These are phyloP conservation scores for Gymnodraco acuticeps DNA, from an alignment of 2,797 vertebrate genomes.

Conservation along the genomic window DNA sequence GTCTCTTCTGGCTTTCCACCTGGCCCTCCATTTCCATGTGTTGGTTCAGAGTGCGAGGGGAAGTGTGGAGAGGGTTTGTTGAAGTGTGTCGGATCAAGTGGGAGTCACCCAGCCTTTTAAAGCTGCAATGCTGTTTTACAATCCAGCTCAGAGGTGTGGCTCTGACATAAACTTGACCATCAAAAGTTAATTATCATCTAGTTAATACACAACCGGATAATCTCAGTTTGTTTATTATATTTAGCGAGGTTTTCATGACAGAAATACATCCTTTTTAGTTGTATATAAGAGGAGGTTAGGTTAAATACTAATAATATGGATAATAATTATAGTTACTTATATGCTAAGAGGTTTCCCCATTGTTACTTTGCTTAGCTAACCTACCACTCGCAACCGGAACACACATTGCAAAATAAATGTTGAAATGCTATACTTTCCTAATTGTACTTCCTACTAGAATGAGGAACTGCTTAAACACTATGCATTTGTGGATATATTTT, in stretches of 20 bases:
- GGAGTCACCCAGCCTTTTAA: slow-evolving; percentile 68
- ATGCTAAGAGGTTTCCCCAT: background rate
- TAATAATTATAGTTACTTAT: too few species aligned
- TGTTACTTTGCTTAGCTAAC: background rate
- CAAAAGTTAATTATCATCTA: slow-evolving; percentile 3
- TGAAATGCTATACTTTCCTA: too few species aligned
- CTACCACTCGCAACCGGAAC: too few species aligned
- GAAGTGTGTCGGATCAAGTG: slow-evolving; percentile 37
- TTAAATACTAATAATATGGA: background rate
- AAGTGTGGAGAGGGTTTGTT: slow-evolving; percentile 17
- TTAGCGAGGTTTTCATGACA: background rate
- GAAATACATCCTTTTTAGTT: background rate
- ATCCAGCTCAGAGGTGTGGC: slow-evolving; percentile 50
- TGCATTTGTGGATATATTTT: background rate
- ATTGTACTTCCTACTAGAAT: slow-evolving; percentile 7
- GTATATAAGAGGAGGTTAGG: background rate
- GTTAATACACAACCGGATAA: background rate
- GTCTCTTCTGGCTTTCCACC: slow-evolving; percentile 74
- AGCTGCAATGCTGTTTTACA: slow-evolving; percentile 31
- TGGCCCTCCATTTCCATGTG: slow-evolving; percentile 79
- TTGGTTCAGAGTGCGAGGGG: slow-evolving; percentile 6
- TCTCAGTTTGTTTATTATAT: slow-evolving; percentile 4
- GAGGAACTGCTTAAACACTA: slow-evolving; percentile 4
- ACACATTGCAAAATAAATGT: background rate
- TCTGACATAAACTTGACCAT: slow-evolving; percentile 43